Evolutionary conservation across 2,797 vertebrate species (phyloP).

Genomic region (Intellagama lesueurii): DNA sequence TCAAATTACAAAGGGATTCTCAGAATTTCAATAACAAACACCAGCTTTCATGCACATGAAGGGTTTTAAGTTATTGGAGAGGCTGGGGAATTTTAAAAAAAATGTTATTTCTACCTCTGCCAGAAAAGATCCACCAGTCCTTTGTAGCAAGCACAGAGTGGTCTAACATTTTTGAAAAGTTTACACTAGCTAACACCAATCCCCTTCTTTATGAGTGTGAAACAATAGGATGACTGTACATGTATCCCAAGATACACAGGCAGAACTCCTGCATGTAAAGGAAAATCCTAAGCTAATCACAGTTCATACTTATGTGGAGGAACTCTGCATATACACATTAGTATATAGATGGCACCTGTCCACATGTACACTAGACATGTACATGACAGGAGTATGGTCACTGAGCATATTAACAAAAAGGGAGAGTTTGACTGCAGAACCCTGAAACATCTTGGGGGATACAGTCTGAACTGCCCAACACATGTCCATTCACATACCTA

Average conservation of each 20-base stretch:
- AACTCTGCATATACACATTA: neutral
- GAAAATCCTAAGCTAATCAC: too few species aligned
- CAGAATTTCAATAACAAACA: constrained; percentile 5
- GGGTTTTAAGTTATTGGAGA: neutral
- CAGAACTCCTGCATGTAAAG: neutral
- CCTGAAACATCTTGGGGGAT: neutral
- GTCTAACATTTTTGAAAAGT: too few species aligned
- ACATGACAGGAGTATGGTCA: neutral
- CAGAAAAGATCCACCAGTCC: neutral
- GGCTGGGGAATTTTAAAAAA: neutral
- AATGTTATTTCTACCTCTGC: neutral
- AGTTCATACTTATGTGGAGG: too few species aligned
- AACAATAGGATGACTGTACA: neutral
- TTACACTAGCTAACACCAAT: too few species aligned
- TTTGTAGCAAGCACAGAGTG: neutral
- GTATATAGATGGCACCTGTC: neutral
- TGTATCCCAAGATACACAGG: neutral
- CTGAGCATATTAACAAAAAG: neutral
- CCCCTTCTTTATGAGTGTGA: neutral
- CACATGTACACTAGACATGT: neutral
- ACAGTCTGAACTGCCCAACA: too few species aligned
- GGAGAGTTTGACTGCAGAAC: neutral
- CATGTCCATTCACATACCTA: neutral
- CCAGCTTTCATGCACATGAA: neutral
- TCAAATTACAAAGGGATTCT: neutral